Conservation (phyloP, 2,888 invertebrate genomes). For the Ctena decussata region DNA sequence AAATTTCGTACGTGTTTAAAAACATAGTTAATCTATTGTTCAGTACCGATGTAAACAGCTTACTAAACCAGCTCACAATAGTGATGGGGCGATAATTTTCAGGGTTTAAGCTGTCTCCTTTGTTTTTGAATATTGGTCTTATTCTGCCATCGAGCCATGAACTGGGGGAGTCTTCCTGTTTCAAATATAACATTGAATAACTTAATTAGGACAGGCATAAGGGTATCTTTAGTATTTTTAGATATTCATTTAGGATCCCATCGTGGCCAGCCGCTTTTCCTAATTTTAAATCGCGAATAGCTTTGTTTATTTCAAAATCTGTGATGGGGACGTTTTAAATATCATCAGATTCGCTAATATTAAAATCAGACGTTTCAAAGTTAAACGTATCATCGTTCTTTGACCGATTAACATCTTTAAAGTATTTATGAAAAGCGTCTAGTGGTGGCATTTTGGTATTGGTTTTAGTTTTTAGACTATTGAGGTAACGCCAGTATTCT, state of each 20-base stretch:
- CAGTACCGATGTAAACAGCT: not conserved
- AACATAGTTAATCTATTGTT: not conserved
- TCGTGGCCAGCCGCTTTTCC: not conserved
- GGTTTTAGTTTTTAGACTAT: not conserved
- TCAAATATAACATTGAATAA: not conserved
- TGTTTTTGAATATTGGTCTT: not conserved
- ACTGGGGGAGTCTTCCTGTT: not conserved
- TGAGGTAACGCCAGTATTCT: slow-evolving; percentile 5
- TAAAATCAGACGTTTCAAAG: not conserved
- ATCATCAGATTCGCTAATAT: not conserved
- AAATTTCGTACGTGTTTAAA: not conserved
- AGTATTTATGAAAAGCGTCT: not conserved
- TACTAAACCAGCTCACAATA: no score
- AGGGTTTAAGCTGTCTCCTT: not conserved
- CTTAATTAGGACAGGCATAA: not conserved
- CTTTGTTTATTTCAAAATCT: not conserved
- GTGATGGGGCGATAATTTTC: slow-evolving; percentile 3
- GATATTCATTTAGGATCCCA: not conserved
- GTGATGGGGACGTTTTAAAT: not conserved
- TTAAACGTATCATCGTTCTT: not conserved
- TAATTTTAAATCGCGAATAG: not conserved
- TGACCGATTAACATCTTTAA: not conserved
- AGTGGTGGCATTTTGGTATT: not conserved
- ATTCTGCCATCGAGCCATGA: no score
- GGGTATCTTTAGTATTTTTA: not conserved